These are phyloP conservation scores for Esox masquinongy DNA, from an alignment of 2,797 vertebrate species.

Conservation along the genomic window DNA sequence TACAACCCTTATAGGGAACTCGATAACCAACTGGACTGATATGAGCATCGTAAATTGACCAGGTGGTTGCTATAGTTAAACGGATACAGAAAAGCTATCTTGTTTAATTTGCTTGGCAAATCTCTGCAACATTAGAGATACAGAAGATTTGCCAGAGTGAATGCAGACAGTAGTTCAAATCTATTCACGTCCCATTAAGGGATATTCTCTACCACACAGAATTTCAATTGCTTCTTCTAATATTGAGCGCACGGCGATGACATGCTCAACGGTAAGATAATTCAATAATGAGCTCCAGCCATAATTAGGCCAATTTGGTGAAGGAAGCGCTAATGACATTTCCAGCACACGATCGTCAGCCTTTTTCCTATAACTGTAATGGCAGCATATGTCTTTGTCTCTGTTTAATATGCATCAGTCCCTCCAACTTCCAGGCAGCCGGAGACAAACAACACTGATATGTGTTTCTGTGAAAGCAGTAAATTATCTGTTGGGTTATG, in stretches of 20 bases:
- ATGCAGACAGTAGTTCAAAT: constrained; percentile 40
- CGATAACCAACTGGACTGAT: background rate
- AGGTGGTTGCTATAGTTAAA: background rate
- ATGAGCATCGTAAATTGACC: background rate
- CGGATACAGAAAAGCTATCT: background rate
- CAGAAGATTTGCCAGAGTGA: constrained; percentile 27
- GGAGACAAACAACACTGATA: constrained; percentile 7
- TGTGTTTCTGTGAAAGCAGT: constrained; percentile 52
- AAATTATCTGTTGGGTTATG: constrained; percentile 48
- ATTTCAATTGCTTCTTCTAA: constrained; percentile 46
- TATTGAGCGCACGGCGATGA: constrained; percentile 37
- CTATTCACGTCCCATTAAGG: constrained; percentile 53
- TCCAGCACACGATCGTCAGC: constrained; percentile 40
- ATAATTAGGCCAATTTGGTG: constrained; percentile 60
- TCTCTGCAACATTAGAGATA: background rate
- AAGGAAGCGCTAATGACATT: constrained; percentile 53
- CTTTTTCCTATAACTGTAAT: constrained; percentile 40
- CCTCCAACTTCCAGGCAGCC: constrained; percentile 1
- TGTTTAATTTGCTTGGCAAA: background rate
- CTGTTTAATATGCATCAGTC: constrained; percentile 14
- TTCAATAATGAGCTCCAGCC: constrained; percentile 50
- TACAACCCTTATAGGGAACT: background rate
- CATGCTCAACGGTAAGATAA: constrained; percentile 47
- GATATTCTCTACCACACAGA: constrained; percentile 33
- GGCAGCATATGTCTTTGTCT: constrained; percentile 42